Evolutionary conservation across 2,888 invertebrate genomes (phyloP).

Genomic region (Alloplasta piceator): DNA sequence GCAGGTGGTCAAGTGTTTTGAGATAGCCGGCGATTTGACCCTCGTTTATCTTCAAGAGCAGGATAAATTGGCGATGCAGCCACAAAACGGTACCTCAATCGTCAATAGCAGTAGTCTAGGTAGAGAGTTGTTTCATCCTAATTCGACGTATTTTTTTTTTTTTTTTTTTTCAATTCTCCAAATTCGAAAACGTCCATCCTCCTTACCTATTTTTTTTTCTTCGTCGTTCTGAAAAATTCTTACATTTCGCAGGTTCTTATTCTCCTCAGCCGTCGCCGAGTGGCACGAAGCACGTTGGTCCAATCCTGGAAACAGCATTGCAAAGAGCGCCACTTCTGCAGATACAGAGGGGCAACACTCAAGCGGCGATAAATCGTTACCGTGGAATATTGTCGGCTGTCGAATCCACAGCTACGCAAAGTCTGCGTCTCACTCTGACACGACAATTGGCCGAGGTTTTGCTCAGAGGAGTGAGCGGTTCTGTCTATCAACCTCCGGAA

Average conservation of each 20-base stretch:
- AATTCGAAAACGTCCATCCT: not conserved
- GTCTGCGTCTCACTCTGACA: slow-evolving; percentile 92
- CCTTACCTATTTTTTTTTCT: too few species aligned
- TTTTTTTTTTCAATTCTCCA: not conserved
- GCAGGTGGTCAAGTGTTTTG: slow-evolving; percentile 91
- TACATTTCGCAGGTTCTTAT: slow-evolving; percentile 84
- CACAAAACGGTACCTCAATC: slow-evolving; percentile 81
- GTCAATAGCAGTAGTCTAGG: slow-evolving; percentile 77
- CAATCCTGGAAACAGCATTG: slow-evolving; percentile 94
- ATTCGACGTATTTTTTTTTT: slow-evolving; percentile 7
- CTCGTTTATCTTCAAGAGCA: slow-evolving; percentile 95
- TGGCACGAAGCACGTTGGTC: slow-evolving; percentile 87
- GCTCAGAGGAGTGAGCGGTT: slow-evolving; percentile 92
- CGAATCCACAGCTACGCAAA: slow-evolving; percentile 93
- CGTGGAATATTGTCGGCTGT: slow-evolving; percentile 94
- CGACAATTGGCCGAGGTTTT: slow-evolving; percentile 96
- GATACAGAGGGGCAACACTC: slow-evolving; percentile 90
- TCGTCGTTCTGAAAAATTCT: slow-evolving; percentile 15
- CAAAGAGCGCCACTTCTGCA: slow-evolving; percentile 94
- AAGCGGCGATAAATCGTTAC: slow-evolving; percentile 89
- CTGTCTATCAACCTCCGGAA: slow-evolving; percentile 86
- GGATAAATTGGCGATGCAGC: slow-evolving; percentile 85
- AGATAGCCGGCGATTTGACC: slow-evolving; percentile 95
- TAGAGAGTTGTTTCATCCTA: slow-evolving; percentile 54
- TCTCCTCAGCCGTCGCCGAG: slow-evolving; percentile 85